These are phyloP conservation scores for Tribolium freemani DNA, from an alignment of 2,888 invertebrate species.

Conservation along the genomic window DNA sequence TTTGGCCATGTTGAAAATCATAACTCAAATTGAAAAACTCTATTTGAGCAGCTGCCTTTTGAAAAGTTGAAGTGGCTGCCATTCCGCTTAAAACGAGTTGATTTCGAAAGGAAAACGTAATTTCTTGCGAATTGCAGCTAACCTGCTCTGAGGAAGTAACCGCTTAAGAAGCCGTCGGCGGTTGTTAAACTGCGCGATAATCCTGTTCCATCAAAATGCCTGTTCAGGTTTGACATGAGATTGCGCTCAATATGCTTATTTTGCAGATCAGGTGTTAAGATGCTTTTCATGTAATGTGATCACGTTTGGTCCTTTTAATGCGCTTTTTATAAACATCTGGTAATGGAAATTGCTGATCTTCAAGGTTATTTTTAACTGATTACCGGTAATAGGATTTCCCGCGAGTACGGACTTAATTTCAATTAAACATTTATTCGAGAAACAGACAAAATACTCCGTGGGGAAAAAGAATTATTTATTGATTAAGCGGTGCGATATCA, in stretches of 20 bases:
- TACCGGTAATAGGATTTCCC: neutral
- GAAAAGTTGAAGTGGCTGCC: neutral
- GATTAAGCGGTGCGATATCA: constrained; percentile 10
- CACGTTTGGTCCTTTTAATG: constrained; percentile 8
- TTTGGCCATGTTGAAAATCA: too few relatives aligned
- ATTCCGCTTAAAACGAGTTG: neutral
- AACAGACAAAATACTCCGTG: neutral
- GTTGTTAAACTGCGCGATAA: constrained; percentile 35
- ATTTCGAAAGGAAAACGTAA: constrained; percentile 46
- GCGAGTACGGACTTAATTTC: constrained; percentile 1
- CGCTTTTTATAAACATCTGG: neutral
- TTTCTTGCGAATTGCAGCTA: constrained; percentile 43
- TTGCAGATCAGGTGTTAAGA: constrained; percentile 46
- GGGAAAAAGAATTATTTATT: constrained; percentile 12
- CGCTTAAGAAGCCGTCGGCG: constrained; percentile 24
- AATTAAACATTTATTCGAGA: constrained; percentile 6
- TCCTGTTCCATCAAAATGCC: constrained; percentile 36
- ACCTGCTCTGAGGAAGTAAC: constrained; percentile 16
- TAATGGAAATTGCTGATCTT: neutral
- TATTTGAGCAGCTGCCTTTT: neutral
- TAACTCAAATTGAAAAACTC: neutral
- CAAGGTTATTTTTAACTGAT: neutral
- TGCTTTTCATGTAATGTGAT: constrained; percentile 44
- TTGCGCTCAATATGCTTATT: constrained; percentile 47
- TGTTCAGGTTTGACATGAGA: constrained; percentile 39